Conservation (phyloP, 2,113 vertebrate species). For the Nansenia antarctica region DNA sequence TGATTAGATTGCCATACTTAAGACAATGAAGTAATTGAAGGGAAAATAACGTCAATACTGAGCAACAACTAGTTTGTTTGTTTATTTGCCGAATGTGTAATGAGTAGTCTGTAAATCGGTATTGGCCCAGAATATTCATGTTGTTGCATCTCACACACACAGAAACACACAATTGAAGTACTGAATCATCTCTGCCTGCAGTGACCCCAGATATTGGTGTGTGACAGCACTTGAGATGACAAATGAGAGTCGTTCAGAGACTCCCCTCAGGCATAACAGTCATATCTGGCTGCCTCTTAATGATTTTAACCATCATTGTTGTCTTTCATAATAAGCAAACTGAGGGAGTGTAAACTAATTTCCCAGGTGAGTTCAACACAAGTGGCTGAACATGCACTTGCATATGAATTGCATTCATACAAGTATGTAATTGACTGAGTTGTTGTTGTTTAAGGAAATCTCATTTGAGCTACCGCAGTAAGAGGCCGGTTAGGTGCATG, state of each 20-base stretch:
- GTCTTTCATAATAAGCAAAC: constrained; percentile 38
- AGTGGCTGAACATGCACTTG: constrained; percentile 1
- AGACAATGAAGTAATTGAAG: too few relatives aligned
- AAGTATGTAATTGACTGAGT: background rate
- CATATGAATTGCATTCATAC: constrained; percentile 15
- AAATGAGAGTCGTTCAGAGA: constrained; percentile 15
- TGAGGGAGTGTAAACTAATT: constrained; percentile 32
- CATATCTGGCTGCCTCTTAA: constrained; percentile 44
- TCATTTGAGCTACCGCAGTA: constrained; percentile 20
- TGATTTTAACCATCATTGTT: constrained; percentile 31
- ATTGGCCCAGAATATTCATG: too few relatives aligned
- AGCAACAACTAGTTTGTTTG: too few relatives aligned
- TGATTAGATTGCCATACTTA: too few relatives aligned
- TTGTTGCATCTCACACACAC: constrained; percentile 41
- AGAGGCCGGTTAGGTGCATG: constrained; percentile 15
- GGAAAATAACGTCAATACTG: too few relatives aligned
- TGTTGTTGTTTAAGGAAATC: constrained; percentile 15
- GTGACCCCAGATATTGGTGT: constrained; percentile 28
- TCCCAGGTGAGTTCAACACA: constrained; percentile 20
- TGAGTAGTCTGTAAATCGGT: too few relatives aligned
- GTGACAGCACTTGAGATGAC: constrained; percentile 27
- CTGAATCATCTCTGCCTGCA: constrained; percentile 35
- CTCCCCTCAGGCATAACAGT: constrained; percentile 22
- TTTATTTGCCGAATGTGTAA: too few relatives aligned
- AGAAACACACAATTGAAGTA: background rate